A percentile compares a stretch with the other conserved stretches of the same genome.
Conservation (phyloP, 2,888 invertebrate species). For the Athalia circularis region DNA sequence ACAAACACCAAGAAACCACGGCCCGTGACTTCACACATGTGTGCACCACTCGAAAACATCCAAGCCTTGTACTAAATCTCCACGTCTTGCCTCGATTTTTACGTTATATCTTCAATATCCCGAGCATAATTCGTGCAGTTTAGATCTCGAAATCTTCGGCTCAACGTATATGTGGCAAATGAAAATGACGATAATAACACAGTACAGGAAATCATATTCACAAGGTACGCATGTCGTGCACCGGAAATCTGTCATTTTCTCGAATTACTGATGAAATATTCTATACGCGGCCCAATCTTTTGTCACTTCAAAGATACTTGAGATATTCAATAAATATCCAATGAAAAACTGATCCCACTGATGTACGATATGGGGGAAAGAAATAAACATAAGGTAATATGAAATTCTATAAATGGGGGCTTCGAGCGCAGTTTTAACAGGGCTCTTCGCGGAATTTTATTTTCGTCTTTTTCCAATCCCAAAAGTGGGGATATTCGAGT, state of each 20-base stretch:
- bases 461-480: too few relatives aligned
- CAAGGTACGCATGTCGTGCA: too few relatives aligned
- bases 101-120: too few relatives aligned
- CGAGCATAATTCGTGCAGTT: too few relatives aligned
- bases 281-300: slow-evolving; percentile 5
- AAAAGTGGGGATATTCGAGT: not conserved
- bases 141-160: not conserved
- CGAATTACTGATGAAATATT: slow-evolving; percentile 3
- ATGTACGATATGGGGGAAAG: not conserved
- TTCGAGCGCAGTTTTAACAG: too few relatives aligned
- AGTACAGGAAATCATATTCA: not conserved
- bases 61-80: slow-evolving; percentile 10
- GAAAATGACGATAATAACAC: not conserved
- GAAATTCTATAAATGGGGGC: not conserved
- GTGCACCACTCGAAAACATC: slow-evolving; percentile 25
- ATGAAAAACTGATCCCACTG: not conserved
- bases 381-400: not conserved
- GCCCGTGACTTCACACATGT: not conserved
- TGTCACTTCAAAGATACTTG: slow-evolving; percentile 19
- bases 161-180: not conserved
- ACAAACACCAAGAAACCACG: slow-evolving; percentile 24
- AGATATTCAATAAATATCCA: slow-evolving; percentile 8
- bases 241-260: slow-evolving; percentile 9
- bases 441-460: too few relatives aligned
- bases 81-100: too few relatives aligned